Evolutionary conservation across 2,888 invertebrate genomes (phyloP).

Genomic region (Coenonympha arcania): DNA sequence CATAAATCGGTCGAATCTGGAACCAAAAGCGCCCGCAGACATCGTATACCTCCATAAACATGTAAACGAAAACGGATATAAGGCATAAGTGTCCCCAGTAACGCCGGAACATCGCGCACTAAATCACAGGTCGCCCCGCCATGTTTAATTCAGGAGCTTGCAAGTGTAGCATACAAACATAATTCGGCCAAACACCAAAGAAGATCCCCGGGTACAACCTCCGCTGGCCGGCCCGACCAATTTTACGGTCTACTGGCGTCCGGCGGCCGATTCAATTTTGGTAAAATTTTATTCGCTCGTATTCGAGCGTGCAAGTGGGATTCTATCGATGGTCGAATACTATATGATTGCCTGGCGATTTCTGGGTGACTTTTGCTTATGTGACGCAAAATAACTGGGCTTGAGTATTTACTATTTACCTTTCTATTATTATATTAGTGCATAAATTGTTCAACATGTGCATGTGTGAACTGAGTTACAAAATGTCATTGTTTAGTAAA

Average conservation of each 20-base stretch:
- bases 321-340: constrained; percentile 56
- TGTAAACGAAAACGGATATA: constrained; percentile 52
- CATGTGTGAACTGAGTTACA: no score
- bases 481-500: no score
- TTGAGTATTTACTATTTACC: no score
- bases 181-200: constrained; percentile 56
- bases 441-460: no score
- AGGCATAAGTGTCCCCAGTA: constrained; percentile 49
- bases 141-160: constrained; percentile 67
- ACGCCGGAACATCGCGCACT: constrained; percentile 49
- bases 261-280: constrained; percentile 69
- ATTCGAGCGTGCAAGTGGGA: constrained; percentile 60
- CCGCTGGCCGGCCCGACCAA: constrained; percentile 60
- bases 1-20: constrained; percentile 8
- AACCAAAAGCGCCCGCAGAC: constrained; percentile 10
- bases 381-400: no score
- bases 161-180: constrained; percentile 53
- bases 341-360: constrained; percentile 36
- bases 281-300: constrained; percentile 68
- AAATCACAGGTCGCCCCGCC: constrained; percentile 62
- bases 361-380: constrained; percentile 45
- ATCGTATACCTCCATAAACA: constrained; percentile 32
- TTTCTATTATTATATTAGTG: no score
- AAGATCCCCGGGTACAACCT: constrained; percentile 43
- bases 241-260: constrained; percentile 65